phyloP scores from a whole-genome alignment of 1,140 invertebrate genomes.

The Lithobius niger region DNA sequence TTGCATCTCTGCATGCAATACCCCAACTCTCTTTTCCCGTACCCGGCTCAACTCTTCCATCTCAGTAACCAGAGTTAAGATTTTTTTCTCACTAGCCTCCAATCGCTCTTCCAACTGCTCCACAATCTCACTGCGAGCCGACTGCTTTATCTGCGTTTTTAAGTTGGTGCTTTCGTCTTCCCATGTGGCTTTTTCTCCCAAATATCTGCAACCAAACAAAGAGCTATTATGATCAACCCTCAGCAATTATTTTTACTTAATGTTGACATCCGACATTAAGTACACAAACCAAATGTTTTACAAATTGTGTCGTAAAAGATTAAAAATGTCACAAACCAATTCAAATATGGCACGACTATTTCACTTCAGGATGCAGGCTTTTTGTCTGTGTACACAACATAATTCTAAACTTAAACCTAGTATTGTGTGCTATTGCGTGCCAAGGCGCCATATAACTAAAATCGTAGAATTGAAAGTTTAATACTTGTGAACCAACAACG shows the following conservation, averaged over 20 bases:
- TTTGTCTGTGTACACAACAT: too few relatives aligned
- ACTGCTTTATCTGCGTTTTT: too few relatives aligned
- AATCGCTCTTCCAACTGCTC: background rate
- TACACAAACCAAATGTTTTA: background rate
- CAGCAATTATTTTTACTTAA: background rate
- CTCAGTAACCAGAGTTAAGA: background rate
- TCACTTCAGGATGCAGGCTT: too few relatives aligned
- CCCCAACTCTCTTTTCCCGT: conserved; percentile 23
- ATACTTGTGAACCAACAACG: too few relatives aligned
- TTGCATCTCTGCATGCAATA: conserved; percentile 24
- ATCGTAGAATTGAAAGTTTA: too few relatives aligned
- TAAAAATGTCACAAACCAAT: background rate
- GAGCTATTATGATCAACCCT: background rate
- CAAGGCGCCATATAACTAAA: too few relatives aligned
- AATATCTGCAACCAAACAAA: background rate
- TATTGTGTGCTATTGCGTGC: too few relatives aligned
- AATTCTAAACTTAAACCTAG: too few relatives aligned
- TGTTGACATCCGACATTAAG: background rate
- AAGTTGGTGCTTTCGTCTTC: background rate
- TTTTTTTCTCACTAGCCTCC: background rate
- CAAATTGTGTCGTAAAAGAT: background rate
- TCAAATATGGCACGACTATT: background rate
- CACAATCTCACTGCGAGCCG: too few relatives aligned
- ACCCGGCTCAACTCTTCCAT: conserved; percentile 23
- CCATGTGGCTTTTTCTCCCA: background rate